Evolutionary conservation across 1,140 invertebrate species (phyloP).

Genomic region (Formica selysi): DNA sequence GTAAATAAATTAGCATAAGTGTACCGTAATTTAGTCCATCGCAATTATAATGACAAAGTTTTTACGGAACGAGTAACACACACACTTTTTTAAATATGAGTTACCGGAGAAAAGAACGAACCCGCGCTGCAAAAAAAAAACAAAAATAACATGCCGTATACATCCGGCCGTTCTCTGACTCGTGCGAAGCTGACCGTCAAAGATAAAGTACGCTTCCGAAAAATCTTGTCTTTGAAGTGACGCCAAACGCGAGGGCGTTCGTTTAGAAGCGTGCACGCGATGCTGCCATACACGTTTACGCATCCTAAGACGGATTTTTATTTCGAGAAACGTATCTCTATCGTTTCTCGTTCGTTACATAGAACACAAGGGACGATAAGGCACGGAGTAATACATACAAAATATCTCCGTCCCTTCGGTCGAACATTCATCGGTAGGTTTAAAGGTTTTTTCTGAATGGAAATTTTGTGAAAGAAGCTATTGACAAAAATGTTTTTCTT

Average conservation of each 20-base stretch:
- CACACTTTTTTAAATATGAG: not conserved
- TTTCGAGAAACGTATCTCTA: constrained; percentile 50
- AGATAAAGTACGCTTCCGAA: constrained; percentile 66
- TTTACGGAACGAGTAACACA: not conserved
- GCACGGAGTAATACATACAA: not conserved
- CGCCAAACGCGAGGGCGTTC: constrained; percentile 45
- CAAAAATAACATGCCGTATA: constrained; percentile 31
- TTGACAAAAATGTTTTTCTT: not conserved
- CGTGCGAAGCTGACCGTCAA: constrained; percentile 51
- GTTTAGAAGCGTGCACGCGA: constrained; percentile 5
- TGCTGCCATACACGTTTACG: constrained; percentile 24
- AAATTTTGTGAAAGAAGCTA: not conserved
- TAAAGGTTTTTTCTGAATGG: not conserved
- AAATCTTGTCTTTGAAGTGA: constrained; percentile 76
- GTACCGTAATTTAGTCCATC: not conserved
- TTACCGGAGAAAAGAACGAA: not conserved
- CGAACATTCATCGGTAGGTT: not conserved
- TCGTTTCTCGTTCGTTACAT: not conserved
- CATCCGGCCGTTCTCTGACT: constrained; percentile 31
- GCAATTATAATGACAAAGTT: not conserved
- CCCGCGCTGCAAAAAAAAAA: not conserved
- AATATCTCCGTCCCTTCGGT: not conserved
- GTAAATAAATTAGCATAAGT: not conserved
- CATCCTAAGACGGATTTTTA: constrained; percentile 44
- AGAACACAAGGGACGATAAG: not conserved